phyloP scores from a whole-genome alignment of 92 coral and sea anemone species.

The Porites divaricata region DNA sequence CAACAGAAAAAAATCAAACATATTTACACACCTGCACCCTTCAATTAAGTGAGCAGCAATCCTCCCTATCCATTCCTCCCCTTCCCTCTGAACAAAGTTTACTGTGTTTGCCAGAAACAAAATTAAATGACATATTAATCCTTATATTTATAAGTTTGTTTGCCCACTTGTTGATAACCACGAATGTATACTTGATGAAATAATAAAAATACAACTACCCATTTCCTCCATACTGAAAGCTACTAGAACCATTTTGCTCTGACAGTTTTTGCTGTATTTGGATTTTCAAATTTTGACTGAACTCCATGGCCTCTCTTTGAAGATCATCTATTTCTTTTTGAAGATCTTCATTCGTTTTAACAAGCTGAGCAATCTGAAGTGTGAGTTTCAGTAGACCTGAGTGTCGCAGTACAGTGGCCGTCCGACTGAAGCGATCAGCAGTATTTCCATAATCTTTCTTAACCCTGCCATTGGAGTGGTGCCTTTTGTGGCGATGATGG shows the following conservation, averaged over 20 bases:
- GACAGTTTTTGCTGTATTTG: constrained; percentile 76
- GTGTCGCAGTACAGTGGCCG: constrained; percentile 81
- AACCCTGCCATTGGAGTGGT: constrained; percentile 38
- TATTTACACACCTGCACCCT: too few species aligned
- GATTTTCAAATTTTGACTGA: constrained; percentile 64
- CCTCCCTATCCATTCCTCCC: too few species aligned
- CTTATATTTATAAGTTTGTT: too few species aligned
- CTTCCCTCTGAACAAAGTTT: too few species aligned
- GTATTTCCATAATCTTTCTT: constrained; percentile 12
- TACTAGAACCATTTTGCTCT: constrained; percentile 11
- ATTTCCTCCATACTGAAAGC: not conserved
- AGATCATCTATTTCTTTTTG: constrained; percentile 84
- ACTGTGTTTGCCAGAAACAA: too few species aligned
- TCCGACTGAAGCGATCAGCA: constrained; percentile 75
- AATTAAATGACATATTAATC: too few species aligned
- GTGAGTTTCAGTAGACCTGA: constrained; percentile 89
- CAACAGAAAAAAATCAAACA: too few species aligned
- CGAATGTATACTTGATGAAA: not conserved
- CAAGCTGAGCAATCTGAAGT: constrained; percentile 82
- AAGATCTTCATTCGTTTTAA: constrained; percentile 81
- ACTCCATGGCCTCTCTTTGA: constrained; percentile 71
- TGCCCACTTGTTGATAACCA: too few species aligned
- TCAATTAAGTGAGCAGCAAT: too few species aligned
- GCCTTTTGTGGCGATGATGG: constrained; percentile 11
- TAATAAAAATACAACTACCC: not conserved